Evolutionary conservation across 2,888 invertebrate genomes (phyloP).

Genomic region (Carpatolechia fugitivella): DNA sequence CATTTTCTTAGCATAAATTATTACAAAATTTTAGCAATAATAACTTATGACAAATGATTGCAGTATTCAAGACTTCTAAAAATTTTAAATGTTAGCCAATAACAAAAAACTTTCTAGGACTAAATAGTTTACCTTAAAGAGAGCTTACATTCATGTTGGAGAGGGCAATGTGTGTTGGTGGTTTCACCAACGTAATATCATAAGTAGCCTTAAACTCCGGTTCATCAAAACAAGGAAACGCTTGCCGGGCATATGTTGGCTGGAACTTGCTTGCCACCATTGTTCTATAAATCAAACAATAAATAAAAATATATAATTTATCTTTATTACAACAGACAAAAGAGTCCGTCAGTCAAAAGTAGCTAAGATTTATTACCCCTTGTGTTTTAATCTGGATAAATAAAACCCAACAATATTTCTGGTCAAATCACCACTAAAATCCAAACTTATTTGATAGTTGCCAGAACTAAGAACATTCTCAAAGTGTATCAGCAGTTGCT

Average conservation of each 20-base stretch:
- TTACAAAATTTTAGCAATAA: too few relatives aligned
- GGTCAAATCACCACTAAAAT: conserved; percentile 82
- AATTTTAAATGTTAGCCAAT: too few relatives aligned
- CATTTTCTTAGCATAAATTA: too few relatives aligned
- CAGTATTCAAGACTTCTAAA: too few relatives aligned
- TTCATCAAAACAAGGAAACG: conserved; percentile 98
- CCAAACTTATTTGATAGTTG: conserved; percentile 76
- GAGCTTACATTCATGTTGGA: conserved; percentile 92
- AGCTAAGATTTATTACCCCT: conserved; percentile 52
- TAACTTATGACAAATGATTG: too few relatives aligned
- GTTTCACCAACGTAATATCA: conserved; percentile 87
- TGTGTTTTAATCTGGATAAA: conserved; percentile 80
- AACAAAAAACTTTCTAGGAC: background rate
- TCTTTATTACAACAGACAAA: background rate
- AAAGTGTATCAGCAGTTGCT: conserved; percentile 59
- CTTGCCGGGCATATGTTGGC: conserved; percentile 94
- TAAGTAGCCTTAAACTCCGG: conserved; percentile 94
- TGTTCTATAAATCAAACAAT: conserved; percentile 75
- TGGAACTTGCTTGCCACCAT: conserved; percentile 97
- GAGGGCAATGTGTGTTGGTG: conserved; percentile 85
- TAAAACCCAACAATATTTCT: conserved; percentile 87
- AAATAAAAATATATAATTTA: background rate
- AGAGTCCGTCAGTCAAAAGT: background rate
- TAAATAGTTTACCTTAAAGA: background rate
- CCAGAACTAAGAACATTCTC: conserved; percentile 43